Conservation (phyloP, 2,113 vertebrate genomes). For the Petrocephalus microphthalmus region DNA sequence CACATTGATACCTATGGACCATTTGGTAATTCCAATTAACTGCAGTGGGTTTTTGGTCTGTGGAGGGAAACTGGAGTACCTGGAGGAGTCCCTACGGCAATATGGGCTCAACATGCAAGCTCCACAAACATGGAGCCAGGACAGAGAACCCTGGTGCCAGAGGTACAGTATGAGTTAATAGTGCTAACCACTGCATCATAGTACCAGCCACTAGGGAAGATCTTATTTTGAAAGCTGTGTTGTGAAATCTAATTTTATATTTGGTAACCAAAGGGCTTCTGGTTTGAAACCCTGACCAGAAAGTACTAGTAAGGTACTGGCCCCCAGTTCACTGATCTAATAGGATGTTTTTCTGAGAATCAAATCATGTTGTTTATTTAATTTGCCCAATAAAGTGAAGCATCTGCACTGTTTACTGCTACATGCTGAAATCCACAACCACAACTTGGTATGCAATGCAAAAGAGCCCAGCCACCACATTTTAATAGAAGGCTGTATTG, state of each 20-base stretch:
- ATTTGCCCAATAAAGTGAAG: not conserved
- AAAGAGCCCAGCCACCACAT: not conserved
- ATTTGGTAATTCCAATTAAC: not conserved
- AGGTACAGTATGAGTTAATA: not conserved
- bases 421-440: not conserved
- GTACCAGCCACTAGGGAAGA: not conserved
- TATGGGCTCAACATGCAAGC: not conserved
- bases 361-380: slow-evolving; percentile 3
- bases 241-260: not conserved
- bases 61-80: not conserved
- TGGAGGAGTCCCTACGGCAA: not conserved
- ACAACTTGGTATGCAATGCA: not conserved
- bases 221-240: not conserved
- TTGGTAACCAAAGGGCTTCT: no score
- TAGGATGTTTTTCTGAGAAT: not conserved
- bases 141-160: not conserved
- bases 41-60: not conserved
- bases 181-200: not conserved
- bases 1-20: not conserved
- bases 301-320: no score
- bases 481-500: not conserved
- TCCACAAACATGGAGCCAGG: not conserved
- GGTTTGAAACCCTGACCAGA: no score
- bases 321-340: not conserved
- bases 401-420: not conserved